Evolutionary conservation across 2,797 vertebrate genomes (phyloP).

Genomic region (Melanotaenia pygmaea): DNA sequence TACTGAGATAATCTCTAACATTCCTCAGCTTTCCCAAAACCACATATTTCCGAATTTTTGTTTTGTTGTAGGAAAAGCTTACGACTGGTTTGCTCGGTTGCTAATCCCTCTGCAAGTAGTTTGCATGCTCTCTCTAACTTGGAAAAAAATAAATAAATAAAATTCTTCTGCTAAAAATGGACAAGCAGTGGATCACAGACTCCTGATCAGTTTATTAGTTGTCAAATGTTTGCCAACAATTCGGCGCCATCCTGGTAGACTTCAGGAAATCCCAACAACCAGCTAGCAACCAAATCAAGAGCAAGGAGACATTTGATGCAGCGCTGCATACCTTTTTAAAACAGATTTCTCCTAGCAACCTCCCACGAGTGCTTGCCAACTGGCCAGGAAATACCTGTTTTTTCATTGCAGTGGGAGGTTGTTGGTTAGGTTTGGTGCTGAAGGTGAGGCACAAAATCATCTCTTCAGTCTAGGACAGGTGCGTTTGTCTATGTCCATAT

Average conservation of each 20-base stretch:
- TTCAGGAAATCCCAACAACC: not conserved
- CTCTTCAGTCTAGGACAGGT: conserved; percentile 42
- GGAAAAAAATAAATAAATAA: not conserved
- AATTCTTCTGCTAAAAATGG: not conserved
- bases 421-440: conserved; percentile 29
- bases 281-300: not conserved
- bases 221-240: not conserved
- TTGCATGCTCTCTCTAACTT: not conserved
- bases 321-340: not conserved
- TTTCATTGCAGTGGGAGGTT: not conserved
- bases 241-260: not conserved
- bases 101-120: not conserved
- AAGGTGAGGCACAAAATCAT: conserved; percentile 7
- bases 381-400: not conserved
- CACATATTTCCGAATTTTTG: not conserved
- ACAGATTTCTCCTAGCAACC: not conserved
- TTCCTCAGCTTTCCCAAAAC: not conserved
- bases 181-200: not conserved
- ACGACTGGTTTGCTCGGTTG: not conserved
- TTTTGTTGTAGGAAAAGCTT: not conserved
- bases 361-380: not conserved
- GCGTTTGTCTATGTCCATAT: conserved; percentile 49
- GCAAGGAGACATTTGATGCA: not conserved
- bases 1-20: not conserved
- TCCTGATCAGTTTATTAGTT: not conserved